Conservation (phyloP, 2,888 invertebrate genomes). For the Nudaria mundana region DNA sequence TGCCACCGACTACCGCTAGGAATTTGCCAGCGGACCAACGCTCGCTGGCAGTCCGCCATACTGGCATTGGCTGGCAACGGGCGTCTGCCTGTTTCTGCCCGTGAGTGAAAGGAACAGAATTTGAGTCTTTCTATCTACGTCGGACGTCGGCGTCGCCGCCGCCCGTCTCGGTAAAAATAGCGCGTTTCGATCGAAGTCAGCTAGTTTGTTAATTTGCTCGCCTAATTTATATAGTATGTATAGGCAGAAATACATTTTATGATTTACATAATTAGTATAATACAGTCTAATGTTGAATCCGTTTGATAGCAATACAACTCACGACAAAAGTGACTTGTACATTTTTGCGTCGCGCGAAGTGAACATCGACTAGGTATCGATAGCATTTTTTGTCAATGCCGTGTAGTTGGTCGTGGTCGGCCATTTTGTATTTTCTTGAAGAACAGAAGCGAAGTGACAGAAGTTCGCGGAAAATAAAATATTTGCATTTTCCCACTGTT, state of each 20-base stretch:
- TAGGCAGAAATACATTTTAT: conserved; percentile 35
- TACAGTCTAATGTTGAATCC: conserved; percentile 32
- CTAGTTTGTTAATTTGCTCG: conserved; percentile 14
- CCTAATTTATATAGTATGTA: conserved; percentile 18
- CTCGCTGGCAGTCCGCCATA: conserved; percentile 63
- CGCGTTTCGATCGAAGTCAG: conserved; percentile 35
- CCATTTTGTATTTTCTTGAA: conserved; percentile 71
- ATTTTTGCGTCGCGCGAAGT: conserved; percentile 13
- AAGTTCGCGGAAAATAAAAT: conserved; percentile 56
- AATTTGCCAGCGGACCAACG: conserved; percentile 64
- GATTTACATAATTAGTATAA: conserved; percentile 47
- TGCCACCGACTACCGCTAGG: conserved; percentile 48
- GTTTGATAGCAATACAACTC: conserved; percentile 20
- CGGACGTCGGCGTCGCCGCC: background rate
- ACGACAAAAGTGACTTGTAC: conserved; percentile 5
- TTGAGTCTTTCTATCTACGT: conserved; percentile 33
- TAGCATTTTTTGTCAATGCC: conserved; percentile 33
- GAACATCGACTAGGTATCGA: conserved; percentile 16
- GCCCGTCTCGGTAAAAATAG: conserved; percentile 15
- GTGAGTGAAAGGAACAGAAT: conserved; percentile 62
- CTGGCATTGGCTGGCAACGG: conserved; percentile 52
- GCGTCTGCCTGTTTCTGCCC: conserved; percentile 37
- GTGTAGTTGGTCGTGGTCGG: conserved; percentile 61
- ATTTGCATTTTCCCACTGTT: conserved; percentile 38
- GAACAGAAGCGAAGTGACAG: conserved; percentile 44